Percentiles rank a stretch among this genome's conserved stretches.
Conservation (phyloP, 1,140 invertebrate species). For the Drosophila kohkoa region DNA sequence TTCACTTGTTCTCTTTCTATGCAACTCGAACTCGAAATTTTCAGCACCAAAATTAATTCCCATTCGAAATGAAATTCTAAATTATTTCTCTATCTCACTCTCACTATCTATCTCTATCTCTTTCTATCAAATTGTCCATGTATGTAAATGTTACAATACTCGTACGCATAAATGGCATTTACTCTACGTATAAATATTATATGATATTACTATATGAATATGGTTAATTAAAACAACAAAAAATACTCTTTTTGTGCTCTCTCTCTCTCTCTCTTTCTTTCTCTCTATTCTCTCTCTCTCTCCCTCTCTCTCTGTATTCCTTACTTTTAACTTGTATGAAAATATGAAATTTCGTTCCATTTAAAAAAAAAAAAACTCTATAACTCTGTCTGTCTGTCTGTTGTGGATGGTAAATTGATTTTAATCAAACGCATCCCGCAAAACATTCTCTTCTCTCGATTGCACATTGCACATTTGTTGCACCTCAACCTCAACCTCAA, state of each 20-base stretch:
- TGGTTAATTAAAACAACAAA: slow-evolving; percentile 32
- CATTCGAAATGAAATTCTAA: slow-evolving; percentile 16
- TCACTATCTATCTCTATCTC: background rate
- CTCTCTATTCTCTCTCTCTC: slow-evolving; percentile 15
- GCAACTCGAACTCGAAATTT: slow-evolving; percentile 12
- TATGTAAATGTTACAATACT: slow-evolving; percentile 49
- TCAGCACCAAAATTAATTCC: slow-evolving; percentile 33
- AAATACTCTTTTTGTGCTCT: slow-evolving; percentile 33
- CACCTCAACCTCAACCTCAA: slow-evolving; percentile 58
- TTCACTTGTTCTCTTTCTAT: slow-evolving; percentile 22
- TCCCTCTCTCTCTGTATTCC: slow-evolving; percentile 16
- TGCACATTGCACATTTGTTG: background rate
- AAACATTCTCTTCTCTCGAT: slow-evolving; percentile 35
- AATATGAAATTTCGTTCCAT: slow-evolving; percentile 10
- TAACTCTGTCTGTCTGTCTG: slow-evolving; percentile 65
- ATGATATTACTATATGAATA: slow-evolving; percentile 40
- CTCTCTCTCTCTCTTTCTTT: slow-evolving; percentile 21
- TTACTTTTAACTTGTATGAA: slow-evolving; percentile 16
- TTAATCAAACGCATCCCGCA: slow-evolving; percentile 50
- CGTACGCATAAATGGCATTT: slow-evolving; percentile 50
- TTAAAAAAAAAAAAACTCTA: slow-evolving; percentile 36
- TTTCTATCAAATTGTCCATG: slow-evolving; percentile 44
- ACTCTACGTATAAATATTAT: slow-evolving; percentile 46
- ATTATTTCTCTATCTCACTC: slow-evolving; percentile 7
- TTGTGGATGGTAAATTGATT: slow-evolving; percentile 42